These are phyloP conservation scores for Hemibagrus wyckioides DNA, from an alignment of 2,113 vertebrate genomes.

Conservation along the genomic window DNA sequence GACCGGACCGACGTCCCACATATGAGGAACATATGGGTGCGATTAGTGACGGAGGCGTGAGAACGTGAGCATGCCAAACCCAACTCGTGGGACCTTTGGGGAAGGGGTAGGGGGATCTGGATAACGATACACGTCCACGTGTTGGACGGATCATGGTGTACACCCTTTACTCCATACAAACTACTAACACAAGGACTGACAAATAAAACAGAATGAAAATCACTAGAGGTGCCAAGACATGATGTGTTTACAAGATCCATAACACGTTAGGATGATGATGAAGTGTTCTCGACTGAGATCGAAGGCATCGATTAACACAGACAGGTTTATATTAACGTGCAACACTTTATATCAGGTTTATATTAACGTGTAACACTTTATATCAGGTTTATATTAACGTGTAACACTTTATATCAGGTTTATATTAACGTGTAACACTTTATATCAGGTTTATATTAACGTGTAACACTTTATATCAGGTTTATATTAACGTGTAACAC, in stretches of 20 bases:
- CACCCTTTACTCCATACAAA: not conserved
- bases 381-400: too few relatives aligned
- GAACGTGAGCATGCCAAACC: slow-evolving; percentile 11
- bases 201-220: not conserved
- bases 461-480: too few relatives aligned
- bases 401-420: too few relatives aligned
- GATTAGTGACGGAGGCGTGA: slow-evolving; percentile 17
- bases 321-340: too few relatives aligned
- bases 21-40: not conserved
- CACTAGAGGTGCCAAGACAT: not conserved
- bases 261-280: not conserved
- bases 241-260: not conserved
- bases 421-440: too few relatives aligned
- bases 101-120: not conserved
- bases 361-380: too few relatives aligned
- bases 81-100: not conserved
- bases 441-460: too few relatives aligned
- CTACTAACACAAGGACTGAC: not conserved
- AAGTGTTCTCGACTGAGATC: not conserved
- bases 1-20: not conserved
- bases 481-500: too few relatives aligned
- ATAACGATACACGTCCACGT: not conserved
- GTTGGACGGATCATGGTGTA: not conserved
- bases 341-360: too few relatives aligned
- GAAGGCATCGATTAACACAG: too few relatives aligned